Base-by-base conservation (phyloP, 2,113 vertebrate genomes). In the Struthio camelus region DNA sequence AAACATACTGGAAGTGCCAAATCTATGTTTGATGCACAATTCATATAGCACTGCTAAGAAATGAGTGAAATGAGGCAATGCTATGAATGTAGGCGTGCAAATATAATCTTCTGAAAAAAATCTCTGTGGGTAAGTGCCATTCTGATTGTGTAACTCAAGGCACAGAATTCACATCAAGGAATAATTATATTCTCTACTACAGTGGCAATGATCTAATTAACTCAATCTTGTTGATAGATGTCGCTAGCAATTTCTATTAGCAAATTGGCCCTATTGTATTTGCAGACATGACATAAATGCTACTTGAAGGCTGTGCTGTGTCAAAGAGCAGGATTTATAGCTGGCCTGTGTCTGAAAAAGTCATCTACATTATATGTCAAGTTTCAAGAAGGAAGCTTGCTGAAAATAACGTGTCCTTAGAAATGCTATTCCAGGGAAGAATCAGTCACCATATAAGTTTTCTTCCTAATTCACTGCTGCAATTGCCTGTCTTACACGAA, bases 1-100 rank as follows among this genome's bases (percentile, higher is more conserved):
- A 94, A 94, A 91, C 89, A 90, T 54, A 80, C 75, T 96, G 93
- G 34, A 89, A 80, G 67, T 94, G 94, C 89, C 96, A 96, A 85
- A 87, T 92, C 62, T 70, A 9, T 6, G 8, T 77, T 84, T 94
- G 85, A 92, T 87, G 95, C 61, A 82, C 66, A 85, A 91, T 88
- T 89, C 91, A 73, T 54, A 14, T 27, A 78, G 79, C 67, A 20
- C 59, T 80, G 84, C 65, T 94, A 72, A 54, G 81, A 73, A 91
- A 50, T 7, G 65, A 92, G 84, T 80, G 77, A 80, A 92, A 69
- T 8, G 48, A 87, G 56, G 95, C 89, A 87, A 80, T 42, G 59
- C 70, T 59, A 38, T 58, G 53, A 82, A 40, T 70, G 91, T 87
- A 70, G 95, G 96, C 36, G 28, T 89, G 58, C 36, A 89, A 77